Percentiles rank a stretch among this genome's conserved stretches.
phyloP scores from a whole-genome alignment of 2,113 vertebrate species.

The Stigmatopora argus region DNA sequence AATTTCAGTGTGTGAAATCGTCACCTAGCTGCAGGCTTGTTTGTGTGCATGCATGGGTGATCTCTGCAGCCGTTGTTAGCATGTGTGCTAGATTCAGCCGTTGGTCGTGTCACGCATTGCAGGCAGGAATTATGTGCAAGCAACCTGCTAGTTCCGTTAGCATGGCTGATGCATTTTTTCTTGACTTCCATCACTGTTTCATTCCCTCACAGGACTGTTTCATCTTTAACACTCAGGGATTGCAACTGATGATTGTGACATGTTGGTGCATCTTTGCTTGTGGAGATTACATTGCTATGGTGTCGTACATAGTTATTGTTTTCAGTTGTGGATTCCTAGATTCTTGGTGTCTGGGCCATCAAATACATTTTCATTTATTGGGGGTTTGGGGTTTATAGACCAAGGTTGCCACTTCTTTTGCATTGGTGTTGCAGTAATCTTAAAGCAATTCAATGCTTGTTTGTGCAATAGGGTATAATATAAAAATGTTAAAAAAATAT shows the following conservation, averaged over 20 bases:
- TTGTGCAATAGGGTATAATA: not conserved
- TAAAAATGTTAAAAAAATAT: not conserved
- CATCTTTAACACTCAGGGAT: not conserved
- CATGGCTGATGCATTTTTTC: conserved; percentile 24
- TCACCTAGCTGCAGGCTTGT: conserved; percentile 5
- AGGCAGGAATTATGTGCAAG: conserved; percentile 38
- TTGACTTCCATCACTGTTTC: conserved; percentile 15
- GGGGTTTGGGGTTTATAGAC: not conserved
- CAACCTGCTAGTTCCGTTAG: conserved; percentile 45
- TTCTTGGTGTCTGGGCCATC: conserved; percentile 3
- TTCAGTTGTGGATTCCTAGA: not conserved
- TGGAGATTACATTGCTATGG: conserved; percentile 20
- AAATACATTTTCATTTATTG: not conserved
- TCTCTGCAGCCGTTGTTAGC: conserved; percentile 14
- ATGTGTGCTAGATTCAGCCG: conserved; percentile 24
- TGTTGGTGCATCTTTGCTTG: conserved; percentile 22
- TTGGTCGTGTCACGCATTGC: conserved; percentile 29
- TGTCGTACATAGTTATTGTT: not conserved
- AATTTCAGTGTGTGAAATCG: conserved; percentile 15
- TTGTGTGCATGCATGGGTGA: conserved; percentile 1
- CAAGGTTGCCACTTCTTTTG: not conserved
- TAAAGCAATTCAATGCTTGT: not conserved
- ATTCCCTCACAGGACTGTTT: conserved; percentile 12
- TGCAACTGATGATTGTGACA: conserved; percentile 44
- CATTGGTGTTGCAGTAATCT: not conserved